These are phyloP conservation scores for Agapostemon virescens DNA, from an alignment of 2,888 invertebrate species.

Conservation along the genomic window DNA sequence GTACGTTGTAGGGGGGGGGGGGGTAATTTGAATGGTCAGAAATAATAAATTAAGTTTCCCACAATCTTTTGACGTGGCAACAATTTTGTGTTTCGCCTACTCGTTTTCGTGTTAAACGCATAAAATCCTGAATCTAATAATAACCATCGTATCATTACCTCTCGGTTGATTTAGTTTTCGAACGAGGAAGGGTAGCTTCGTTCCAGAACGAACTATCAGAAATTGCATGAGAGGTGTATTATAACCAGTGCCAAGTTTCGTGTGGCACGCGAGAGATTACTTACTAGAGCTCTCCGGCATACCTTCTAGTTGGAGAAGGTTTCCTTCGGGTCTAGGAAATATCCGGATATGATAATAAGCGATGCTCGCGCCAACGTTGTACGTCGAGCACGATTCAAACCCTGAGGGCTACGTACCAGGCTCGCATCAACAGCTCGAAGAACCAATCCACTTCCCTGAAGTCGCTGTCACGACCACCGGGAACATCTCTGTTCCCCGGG, in stretches of 20 bases:
- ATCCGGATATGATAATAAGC: conserved; percentile 72
- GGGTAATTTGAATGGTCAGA: no score
- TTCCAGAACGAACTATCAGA: conserved; percentile 46
- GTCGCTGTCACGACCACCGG: conserved; percentile 73
- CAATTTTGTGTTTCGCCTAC: no score
- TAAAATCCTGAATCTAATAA: not conserved
- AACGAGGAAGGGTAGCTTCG: conserved; percentile 14
- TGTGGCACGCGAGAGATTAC: conserved; percentile 64
- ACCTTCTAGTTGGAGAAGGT: conserved; percentile 50
- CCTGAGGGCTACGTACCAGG: conserved; percentile 62
- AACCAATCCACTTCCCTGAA: conserved; percentile 68
- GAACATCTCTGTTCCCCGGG: conserved; percentile 67
- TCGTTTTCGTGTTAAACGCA: no score
- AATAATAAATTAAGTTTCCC: no score
- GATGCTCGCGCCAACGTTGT: conserved; percentile 67
- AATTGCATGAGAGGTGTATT: conserved; percentile 41
- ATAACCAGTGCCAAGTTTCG: conserved; percentile 56
- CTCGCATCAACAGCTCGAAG: conserved; percentile 63
- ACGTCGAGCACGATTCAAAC: conserved; percentile 64
- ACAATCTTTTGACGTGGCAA: no score
- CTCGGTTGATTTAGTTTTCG: not conserved
- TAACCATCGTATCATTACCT: not conserved
- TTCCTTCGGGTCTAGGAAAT: conserved; percentile 68
- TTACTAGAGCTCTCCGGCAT: conserved; percentile 57
- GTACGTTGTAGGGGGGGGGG: no score